phyloP scores from a whole-genome alignment of 2,113 vertebrate species.

The Elachura formosa region DNA sequence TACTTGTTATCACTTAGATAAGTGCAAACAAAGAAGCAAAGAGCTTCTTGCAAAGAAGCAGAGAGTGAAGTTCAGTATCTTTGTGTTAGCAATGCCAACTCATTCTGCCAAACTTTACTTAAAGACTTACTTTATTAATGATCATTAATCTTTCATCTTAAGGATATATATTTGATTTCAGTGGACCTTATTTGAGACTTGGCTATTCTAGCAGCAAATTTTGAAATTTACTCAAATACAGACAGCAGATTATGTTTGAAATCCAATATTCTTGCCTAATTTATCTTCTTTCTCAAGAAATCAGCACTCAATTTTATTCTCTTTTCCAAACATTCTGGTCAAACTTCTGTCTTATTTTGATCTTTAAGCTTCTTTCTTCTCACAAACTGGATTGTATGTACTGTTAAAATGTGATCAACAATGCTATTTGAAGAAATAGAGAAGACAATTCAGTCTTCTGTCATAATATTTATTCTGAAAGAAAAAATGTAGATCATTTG shows the following conservation, averaged over 20 bases:
- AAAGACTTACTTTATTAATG: not conserved
- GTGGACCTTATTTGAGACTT: not conserved
- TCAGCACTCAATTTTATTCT: not conserved
- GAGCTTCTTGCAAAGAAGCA: not conserved
- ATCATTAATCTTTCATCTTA: not conserved
- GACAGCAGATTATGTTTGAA: accelerated
- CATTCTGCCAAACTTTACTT: not conserved
- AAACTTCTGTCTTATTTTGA: not conserved
- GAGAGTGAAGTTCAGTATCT: not conserved
- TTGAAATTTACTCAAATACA: not conserved
- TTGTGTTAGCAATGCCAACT: not conserved
- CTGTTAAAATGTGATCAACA: not conserved
- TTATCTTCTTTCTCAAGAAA: not conserved
- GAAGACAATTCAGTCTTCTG: not conserved
- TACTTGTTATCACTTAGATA: not conserved
- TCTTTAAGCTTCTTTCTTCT: not conserved
- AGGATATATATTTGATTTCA: not conserved
- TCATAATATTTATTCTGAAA: not conserved
- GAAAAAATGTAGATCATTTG: not conserved
- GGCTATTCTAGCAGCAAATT: not conserved
- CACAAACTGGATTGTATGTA: not conserved
- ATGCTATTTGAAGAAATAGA: not conserved
- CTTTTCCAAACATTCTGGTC: not conserved
- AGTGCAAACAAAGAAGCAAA: not conserved
- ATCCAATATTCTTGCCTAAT: not conserved